Evolutionary conservation across 2,797 vertebrate species (phyloP).

Genomic region (Knipowitschia caucasica): DNA sequence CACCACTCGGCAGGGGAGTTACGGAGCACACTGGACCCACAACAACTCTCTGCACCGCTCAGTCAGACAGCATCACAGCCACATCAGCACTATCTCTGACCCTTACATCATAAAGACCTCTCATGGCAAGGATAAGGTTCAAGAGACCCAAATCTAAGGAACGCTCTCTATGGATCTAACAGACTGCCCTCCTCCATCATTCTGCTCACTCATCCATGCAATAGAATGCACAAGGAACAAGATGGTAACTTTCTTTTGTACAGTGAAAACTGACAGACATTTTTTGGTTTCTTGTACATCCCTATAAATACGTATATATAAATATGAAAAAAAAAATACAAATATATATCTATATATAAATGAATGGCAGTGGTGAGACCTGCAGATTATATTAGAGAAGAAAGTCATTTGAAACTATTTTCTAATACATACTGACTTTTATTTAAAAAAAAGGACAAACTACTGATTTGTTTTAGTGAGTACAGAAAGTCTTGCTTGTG

Average conservation of each 20-base stretch:
- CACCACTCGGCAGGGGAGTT: conserved; percentile 78
- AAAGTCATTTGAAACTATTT: conserved; percentile 90
- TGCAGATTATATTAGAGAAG: conserved; percentile 87
- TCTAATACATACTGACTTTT: conserved; percentile 92
- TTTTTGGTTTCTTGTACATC: conserved; percentile 94
- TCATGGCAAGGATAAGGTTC: conserved; percentile 96
- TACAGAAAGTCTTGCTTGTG: conserved; percentile 64
- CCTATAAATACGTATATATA: conserved; percentile 88
- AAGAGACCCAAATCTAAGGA: conserved; percentile 97
- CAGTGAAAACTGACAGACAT: conserved; percentile 85
- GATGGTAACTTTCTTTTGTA: conserved; percentile 91
- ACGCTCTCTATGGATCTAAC: conserved; percentile 53
- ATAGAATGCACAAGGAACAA: conserved; percentile 91
- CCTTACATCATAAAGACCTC: conserved; percentile 90
- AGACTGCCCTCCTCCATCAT: conserved; percentile 52
- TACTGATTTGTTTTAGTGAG: conserved; percentile 72
- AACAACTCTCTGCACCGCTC: conserved; percentile 92
- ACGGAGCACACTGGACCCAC: conserved; percentile 92
- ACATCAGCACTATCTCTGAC: conserved; percentile 85
- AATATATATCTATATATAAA: conserved; percentile 50
- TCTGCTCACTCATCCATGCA: conserved; percentile 79
- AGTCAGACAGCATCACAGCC: conserved; percentile 81
- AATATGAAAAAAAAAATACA: conserved; percentile 60
- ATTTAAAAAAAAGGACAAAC: conserved; percentile 77
- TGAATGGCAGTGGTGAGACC: conserved; percentile 76